Evolutionary conservation across 2,888 invertebrate species (phyloP), one percentile per base, ranked within the genome.

Genomic region (Agonopterix arenella): DNA sequence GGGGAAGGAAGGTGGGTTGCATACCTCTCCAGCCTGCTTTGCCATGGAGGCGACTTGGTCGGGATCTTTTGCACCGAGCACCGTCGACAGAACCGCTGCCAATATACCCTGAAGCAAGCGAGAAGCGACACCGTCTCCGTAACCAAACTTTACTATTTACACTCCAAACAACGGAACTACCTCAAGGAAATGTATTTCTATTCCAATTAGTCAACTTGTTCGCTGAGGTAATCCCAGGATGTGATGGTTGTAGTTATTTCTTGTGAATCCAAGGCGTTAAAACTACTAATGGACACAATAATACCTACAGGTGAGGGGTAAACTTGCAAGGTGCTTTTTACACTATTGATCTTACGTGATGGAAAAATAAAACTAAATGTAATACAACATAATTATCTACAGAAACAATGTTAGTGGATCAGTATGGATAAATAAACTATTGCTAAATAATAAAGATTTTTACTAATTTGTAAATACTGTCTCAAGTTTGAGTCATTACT

Each of bases 11-110:
- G 78, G 84, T 73, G 76, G 77, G 78, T 73, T 83, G 92, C 95
- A 92, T 94, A 97, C 97, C 96, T 97, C 96, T 89, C 96, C 95
- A 89, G 97, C 96, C 90, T 97, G 96, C 91, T 96, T 96, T 90
- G 96, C 97, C 95, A 97, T 95, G 90, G 94, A 93, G 91, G 96
- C 94, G 89, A 96, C 95, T 91, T 96, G 96, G 88, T 95, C 94
- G 80, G 96, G 96, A 91, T 97, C 95, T 92, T 94, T 94, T 89
- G 94, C 93, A 91, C 96, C 96, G 90, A 97, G 93, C 91, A 97
- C 92, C 89, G 95, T 93, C 84, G 96, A 94, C 90, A 97, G 93
- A 88, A 97, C 94, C 89, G 95, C 96, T 84, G 96, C 95, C 93
- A 97, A 94, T 91, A 97, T 93, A 90, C 95, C 95, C 97, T 97